These are phyloP conservation scores for Ctenosaura bakeri DNA, from an alignment of 2,797 vertebrate genomes.

Conservation along the genomic window DNA sequence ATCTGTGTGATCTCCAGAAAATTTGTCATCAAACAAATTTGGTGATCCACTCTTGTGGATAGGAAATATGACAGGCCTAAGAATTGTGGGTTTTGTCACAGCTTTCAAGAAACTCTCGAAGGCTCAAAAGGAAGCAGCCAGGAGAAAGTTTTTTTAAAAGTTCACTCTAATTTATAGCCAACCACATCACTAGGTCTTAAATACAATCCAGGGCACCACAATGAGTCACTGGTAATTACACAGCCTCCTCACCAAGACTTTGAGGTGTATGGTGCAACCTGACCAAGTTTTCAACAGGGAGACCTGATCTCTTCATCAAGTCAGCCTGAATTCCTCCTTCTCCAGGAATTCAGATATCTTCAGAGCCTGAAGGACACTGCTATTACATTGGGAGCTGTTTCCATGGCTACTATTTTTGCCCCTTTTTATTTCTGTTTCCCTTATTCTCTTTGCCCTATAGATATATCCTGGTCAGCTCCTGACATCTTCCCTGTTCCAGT, in stretches of 20 bases:
- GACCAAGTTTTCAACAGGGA: constrained; percentile 12
- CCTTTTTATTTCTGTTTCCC: no score
- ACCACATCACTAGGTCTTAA: constrained; percentile 18
- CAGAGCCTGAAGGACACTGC: no score
- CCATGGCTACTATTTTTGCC: background rate
- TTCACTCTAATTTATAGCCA: constrained; percentile 18
- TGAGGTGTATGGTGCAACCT: background rate
- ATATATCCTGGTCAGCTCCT: background rate
- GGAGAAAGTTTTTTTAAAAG: background rate
- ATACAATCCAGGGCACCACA: constrained; percentile 20
- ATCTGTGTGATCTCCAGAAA: no score
- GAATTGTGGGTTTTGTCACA: background rate
- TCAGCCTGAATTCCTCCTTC: background rate
- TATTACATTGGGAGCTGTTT: background rate
- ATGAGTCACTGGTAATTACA: constrained; percentile 16
- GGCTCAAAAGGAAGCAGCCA: background rate
- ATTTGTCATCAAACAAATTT: no score
- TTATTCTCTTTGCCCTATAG: background rate
- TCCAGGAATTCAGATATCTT: background rate
- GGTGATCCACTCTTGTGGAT: background rate
- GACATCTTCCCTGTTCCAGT: background rate
- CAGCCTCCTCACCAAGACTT: background rate
- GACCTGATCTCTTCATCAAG: background rate
- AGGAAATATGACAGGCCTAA: background rate
- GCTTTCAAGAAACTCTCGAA: background rate